Evolutionary conservation across 2,888 invertebrate genomes (phyloP), one percentile per base, ranked within the genome.

Genomic region (Drosophila quinaria): DNA sequence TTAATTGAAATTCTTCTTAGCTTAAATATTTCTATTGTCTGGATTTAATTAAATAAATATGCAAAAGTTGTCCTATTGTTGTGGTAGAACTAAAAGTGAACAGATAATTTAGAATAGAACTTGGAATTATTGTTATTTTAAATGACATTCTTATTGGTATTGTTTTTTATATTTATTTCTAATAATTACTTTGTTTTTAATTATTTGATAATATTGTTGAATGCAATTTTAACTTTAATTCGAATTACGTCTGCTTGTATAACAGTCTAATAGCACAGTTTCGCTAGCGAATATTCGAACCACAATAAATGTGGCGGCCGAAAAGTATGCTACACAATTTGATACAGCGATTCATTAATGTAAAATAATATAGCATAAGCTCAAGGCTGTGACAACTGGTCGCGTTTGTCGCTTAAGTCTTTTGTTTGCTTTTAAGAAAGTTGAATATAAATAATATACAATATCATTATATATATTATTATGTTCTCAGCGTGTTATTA

Each of bases 331-430:
- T 15, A 13, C 13, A 19, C 0, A 39, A 42, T 33, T 46, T 19
- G 1, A 10, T 2, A 3, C 4, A 4, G 0, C 0, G 1, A 2
- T 0, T 0, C 1, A 1, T 1, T 0, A 9, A 13, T 6, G 1
- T 0, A 19, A 3, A 42, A 68, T 62, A 49, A 0, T 5, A 11
- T 35, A 25, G 84, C 73, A 78, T 74, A 84, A 1, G 19, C 15
- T 2, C 3, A 5, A 49, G 85, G 56, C 11, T 22, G 39, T 17
- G 8, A 4, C 5, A 8, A 2, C 3, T 22, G 33, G 8, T 3
- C n/a, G 19, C 58, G 91, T 81, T 81, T 67, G 76, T 81, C 64
- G 72, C 82, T 63, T 87, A 80, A 91, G 81, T 91, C 90, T 80
- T 90, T 89, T 59, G 81, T 84, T 78, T 80, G 8, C 8, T 1